Conservation (phyloP, 2,113 vertebrate species). For the Ammodytes dubius region DNA sequence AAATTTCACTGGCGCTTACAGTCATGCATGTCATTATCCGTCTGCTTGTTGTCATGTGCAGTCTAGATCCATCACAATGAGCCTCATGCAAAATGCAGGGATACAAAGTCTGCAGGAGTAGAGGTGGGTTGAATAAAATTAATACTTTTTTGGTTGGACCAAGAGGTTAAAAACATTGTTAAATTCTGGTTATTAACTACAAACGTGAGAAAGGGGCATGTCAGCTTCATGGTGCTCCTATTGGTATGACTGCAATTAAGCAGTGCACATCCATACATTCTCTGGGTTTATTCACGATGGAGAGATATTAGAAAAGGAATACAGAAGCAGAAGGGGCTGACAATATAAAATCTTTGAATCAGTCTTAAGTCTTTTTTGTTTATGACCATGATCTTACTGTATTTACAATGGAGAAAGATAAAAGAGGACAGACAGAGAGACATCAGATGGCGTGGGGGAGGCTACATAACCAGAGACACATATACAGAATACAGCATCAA, state of each 20-base stretch:
- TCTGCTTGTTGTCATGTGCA: constrained; percentile 29
- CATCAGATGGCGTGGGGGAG: not conserved
- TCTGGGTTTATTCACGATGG: not conserved
- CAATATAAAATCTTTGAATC: no score
- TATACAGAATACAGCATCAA: constrained; percentile 28
- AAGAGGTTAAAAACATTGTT: not conserved
- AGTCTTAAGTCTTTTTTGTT: not conserved
- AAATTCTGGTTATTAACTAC: not conserved
- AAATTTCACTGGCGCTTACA: not conserved
- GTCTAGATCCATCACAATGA: constrained; percentile 18
- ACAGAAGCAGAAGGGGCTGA: not conserved
- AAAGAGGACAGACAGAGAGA: not conserved
- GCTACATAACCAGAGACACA: not conserved
- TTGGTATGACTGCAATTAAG: not conserved
- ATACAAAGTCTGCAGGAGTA: constrained; percentile 11
- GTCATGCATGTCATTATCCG: constrained; percentile 22
- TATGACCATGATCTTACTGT: not conserved
- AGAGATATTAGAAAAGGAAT: not conserved
- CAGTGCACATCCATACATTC: not conserved
- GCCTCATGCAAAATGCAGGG: constrained; percentile 38
- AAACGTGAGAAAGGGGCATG: not conserved
- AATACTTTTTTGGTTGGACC: not conserved
- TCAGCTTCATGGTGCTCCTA: not conserved
- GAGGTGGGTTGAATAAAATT: not conserved
- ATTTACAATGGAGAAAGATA: not conserved